Evolutionary conservation across 2,113 vertebrate genomes (phyloP), one percentile per base, ranked within the genome.

Genomic region (Malurus cyaneus): DNA sequence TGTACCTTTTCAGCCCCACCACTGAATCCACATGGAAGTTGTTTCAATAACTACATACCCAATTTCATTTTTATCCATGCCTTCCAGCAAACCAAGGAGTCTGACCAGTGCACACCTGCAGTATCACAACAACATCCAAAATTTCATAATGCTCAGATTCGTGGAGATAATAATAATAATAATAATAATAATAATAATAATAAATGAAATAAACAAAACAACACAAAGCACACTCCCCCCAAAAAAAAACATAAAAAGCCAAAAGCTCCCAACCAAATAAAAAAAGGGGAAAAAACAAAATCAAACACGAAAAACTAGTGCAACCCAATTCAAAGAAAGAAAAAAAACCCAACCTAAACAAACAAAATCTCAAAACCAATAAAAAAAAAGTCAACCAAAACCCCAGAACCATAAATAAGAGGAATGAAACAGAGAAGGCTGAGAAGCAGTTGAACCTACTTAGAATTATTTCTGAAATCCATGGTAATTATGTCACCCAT

Each of bases 161-260:
- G 34, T 46, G 36, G 5, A 16, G 12, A n/a, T 47, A 71, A 82
- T 64, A 29, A 50, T 64, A 29, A 50, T 60, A 47, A 50, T 6
- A 28, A 25, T 25, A 11, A 56, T 42, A 46, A 12, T 41, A 64
- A 47, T 4, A 16, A 66, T n/a, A n/a, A n/a, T n/a, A n/a, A 36
- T 2, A 11, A 16, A 28, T 1, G 9, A 49, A 44, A 24, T 4
- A 24, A 16, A 6, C 2, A 6, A 5, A 23, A 23, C 5, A 14
- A 32, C 11, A n/a, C 6, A 14, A 32, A 15, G 34, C 14, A 24
- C 5, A 8, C 3, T 8, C 1, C 47, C 5, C 3, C n/a, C n/a
- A n/a, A n/a, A 6, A 8, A 3, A 8, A 28, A 18, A 3, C 5
- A 5, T 13, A 21, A 76, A 42, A 57, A 42, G 2, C 6, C 31